Evolutionary conservation across 64 coral and sea anemone genomes (phyloP).

Genomic region (Exaiptasia diaphana): DNA sequence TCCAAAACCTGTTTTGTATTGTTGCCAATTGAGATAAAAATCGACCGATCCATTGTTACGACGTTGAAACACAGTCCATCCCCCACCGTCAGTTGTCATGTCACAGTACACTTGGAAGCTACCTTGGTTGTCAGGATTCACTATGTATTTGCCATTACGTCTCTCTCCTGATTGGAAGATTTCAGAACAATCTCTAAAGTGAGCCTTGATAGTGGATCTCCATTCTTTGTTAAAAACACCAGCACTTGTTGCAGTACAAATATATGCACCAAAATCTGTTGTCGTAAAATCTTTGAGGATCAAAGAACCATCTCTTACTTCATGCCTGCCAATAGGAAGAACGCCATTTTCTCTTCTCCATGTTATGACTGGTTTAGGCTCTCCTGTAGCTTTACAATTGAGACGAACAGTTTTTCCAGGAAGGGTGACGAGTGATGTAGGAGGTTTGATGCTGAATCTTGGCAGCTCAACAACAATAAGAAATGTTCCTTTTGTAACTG

Average conservation of each 20-base stretch:
- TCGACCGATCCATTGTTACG: no score
- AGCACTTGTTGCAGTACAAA: slow-evolving; percentile 29
- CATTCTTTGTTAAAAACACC: not conserved
- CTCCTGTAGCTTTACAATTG: slow-evolving; percentile 47
- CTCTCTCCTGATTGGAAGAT: no score
- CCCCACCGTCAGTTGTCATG: no score
- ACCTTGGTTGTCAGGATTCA: no score
- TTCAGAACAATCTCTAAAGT: no score
- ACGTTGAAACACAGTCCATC: no score
- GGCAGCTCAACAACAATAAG: not conserved
- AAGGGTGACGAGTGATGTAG: not conserved
- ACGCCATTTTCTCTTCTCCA: no score
- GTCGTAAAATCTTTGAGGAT: slow-evolving; percentile 23
- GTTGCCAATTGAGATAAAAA: no score
- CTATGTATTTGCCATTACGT: no score
- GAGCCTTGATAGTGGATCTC: no score
- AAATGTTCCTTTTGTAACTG: not conserved
- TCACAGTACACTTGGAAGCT: no score
- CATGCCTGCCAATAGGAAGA: slow-evolving; percentile 6
- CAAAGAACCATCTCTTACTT: slow-evolving; percentile 9
- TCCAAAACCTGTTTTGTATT: no score
- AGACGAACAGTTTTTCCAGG: not conserved
- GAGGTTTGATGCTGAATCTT: slow-evolving; percentile 19
- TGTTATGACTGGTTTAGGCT: slow-evolving; percentile 33
- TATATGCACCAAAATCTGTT: slow-evolving; percentile 17